Base-by-base conservation (phyloP, 2,113 vertebrate genomes). In the Leptocoma aspasia region DNA sequence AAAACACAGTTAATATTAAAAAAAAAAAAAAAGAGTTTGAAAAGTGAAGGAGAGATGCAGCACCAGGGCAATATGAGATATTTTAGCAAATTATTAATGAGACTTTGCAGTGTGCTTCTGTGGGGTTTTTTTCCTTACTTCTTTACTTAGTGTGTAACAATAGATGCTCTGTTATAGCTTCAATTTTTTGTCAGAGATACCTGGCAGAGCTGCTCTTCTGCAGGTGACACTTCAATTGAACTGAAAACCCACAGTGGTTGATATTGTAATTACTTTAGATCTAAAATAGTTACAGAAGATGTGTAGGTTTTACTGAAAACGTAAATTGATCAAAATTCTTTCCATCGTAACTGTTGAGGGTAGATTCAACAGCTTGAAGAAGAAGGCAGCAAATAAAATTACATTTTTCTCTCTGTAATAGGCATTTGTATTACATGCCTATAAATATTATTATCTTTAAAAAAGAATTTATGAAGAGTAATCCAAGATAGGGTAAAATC, bases 31-130 rank as follows among this genome's bases (percentile, higher is more conserved):
- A 45, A 4, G 10, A 49, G 28, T 61, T 76, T 52, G 45, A 70
- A 90, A 89, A 83, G 68, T 28, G 31, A 42, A 28, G 41, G 45
- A 47, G 60, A 60, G 30, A 64, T 78, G 56, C 41, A 76, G 64
- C 80, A 49, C 56, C 52, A 68, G 45, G 27, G 50, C 87, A 69
- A 8, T 20, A 61, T 0, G 13, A 31, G 53, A 12, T 82, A 42
- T 76, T 86, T 89, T 37, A 90, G 63, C 70, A 88, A 94, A 87
- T 87, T 69, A 53, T 87, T 92, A 76, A 73, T 69, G 63, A 77
- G 50, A 56, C 50, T 71, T 82, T 79, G 45, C 70, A 28, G 1
- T 33, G 16, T 3, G 16, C 21, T 72, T 75, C 30, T 76, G 24
- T 75, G 72, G 8, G 7, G 2, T 0, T 35, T n/a, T 73, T 33